Evolutionary conservation across 1,140 invertebrate genomes (phyloP).

Genomic region (Musca vetustissima): DNA sequence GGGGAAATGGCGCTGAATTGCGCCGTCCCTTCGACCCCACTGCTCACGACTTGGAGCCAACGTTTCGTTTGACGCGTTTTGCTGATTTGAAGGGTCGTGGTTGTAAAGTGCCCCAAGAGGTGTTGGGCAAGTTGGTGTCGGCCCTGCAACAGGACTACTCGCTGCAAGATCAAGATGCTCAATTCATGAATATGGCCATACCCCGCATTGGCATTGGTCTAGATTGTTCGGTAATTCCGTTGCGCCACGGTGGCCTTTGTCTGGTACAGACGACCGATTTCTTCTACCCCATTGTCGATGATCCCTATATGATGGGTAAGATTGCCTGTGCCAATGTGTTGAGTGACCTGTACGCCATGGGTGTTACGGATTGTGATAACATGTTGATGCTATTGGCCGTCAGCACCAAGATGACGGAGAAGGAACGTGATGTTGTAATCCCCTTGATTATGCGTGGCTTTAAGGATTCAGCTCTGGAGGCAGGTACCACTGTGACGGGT

Average conservation of each 20-base stretch:
- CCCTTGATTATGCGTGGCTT: constrained; percentile 72
- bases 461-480: constrained; percentile 85
- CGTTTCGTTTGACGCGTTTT: constrained; percentile 94
- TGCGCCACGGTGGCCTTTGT: constrained; percentile 90
- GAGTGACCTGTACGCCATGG: constrained; percentile 98
- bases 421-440: constrained; percentile 92
- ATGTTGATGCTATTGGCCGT: constrained; percentile 98
- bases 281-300: constrained; percentile 97
- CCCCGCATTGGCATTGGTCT: constrained; percentile 79
- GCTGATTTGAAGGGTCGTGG: constrained; percentile 98
- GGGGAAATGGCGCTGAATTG: constrained; percentile 77
- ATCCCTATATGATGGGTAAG: constrained; percentile 99
- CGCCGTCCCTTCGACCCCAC: constrained; percentile 92
- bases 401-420: constrained; percentile 94
- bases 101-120: constrained; percentile 98
- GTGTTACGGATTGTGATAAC: constrained; percentile 98
- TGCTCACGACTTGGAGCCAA: constrained; percentile 90
- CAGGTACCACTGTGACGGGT: constrained; percentile 90
- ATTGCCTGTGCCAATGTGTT: constrained; percentile 98
- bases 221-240: constrained; percentile 75
- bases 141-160: constrained; percentile 89
- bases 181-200: constrained; percentile 87
- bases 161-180: constrained; percentile 74
- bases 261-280: constrained; percentile 98
- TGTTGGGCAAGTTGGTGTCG: constrained; percentile 92